Evolutionary conservation across 2,888 invertebrate species (phyloP).

Genomic region (Zootermopsis nevadensis): DNA sequence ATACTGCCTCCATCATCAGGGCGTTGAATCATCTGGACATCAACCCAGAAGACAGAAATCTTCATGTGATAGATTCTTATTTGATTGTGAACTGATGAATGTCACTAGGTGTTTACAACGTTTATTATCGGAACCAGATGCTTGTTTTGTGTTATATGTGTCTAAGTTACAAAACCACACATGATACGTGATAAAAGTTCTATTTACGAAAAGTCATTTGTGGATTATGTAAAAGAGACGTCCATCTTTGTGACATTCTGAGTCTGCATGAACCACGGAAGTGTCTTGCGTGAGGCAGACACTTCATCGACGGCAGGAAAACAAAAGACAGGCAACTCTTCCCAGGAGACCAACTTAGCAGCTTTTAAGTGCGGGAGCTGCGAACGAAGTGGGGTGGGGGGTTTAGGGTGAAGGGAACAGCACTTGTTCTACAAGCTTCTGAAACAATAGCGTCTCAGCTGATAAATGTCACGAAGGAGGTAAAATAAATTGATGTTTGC

Average conservation of each 20-base stretch:
- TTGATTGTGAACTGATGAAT: too few species aligned
- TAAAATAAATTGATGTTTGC: constrained; percentile 49
- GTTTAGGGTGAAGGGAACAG: not conserved
- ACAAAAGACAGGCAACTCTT: constrained; percentile 17
- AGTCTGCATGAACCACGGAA: not conserved
- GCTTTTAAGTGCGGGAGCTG: constrained; percentile 25
- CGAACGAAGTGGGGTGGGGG: not conserved
- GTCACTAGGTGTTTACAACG: too few species aligned
- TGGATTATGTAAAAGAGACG: not conserved
- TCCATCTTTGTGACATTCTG: constrained; percentile 3
- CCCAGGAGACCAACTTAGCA: constrained; percentile 39
- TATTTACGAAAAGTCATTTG: not conserved
- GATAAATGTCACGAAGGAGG: constrained; percentile 46
- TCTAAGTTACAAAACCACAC: too few species aligned
- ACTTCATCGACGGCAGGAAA: constrained; percentile 41
- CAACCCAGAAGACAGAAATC: too few species aligned
- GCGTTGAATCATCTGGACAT: too few species aligned
- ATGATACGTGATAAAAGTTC: too few species aligned
- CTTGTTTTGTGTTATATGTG: too few species aligned
- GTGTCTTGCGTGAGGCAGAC: not conserved
- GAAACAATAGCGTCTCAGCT: constrained; percentile 48
- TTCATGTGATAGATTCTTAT: too few species aligned
- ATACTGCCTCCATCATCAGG: too few species aligned
- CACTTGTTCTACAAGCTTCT: constrained; percentile 45
- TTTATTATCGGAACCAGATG: too few species aligned